A percentile compares a stretch with the other conserved stretches of the same genome.
These are phyloP conservation scores for Lemur catta DNA, from an alignment of 2,797 vertebrate genomes.

Conservation along the genomic window DNA sequence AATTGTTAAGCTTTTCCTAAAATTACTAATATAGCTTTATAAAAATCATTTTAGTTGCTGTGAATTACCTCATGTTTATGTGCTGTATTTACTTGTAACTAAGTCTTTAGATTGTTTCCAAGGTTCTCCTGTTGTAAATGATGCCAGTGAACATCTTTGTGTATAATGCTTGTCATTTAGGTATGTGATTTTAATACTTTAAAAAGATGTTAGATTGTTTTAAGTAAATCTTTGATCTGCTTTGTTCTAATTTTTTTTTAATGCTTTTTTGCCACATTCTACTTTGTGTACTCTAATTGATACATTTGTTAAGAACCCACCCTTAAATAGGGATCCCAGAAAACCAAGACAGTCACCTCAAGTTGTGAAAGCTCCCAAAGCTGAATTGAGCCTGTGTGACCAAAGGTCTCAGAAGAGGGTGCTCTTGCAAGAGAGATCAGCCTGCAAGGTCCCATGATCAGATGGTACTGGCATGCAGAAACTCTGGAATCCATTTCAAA, in stretches of 20 bases:
- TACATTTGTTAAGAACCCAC: conserved; percentile 17
- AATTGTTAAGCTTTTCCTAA: conserved; percentile 27
- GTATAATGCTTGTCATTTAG: neutral
- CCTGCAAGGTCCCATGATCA: neutral
- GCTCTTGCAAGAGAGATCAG: conserved; percentile 58
- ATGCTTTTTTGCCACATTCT: neutral
- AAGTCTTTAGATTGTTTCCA: conserved; percentile 6
- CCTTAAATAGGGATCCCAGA: neutral
- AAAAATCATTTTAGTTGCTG: conserved; percentile 37
- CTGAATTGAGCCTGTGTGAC: conserved; percentile 30
- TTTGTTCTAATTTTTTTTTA: conserved; percentile 37
- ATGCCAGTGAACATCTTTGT: neutral
- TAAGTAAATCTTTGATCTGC: conserved; percentile 14
- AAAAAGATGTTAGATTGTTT: conserved; percentile 35
- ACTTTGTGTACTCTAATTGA: conserved; percentile 1
- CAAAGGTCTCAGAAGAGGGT: conserved; percentile 55
- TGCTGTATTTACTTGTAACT: neutral
- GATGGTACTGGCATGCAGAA: conserved; percentile 44
- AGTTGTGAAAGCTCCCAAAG: neutral
- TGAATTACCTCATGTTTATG: conserved; percentile 9
- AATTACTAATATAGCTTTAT: conserved; percentile 40
- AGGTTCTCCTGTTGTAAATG: conserved; percentile 25
- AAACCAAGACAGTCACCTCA: neutral
- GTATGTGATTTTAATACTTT: conserved; percentile 36
- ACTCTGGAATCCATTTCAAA: conserved; percentile 60